Evolutionary conservation across 2,797 vertebrate species (phyloP).

Genomic region (Pachyuromys duprasi): DNA sequence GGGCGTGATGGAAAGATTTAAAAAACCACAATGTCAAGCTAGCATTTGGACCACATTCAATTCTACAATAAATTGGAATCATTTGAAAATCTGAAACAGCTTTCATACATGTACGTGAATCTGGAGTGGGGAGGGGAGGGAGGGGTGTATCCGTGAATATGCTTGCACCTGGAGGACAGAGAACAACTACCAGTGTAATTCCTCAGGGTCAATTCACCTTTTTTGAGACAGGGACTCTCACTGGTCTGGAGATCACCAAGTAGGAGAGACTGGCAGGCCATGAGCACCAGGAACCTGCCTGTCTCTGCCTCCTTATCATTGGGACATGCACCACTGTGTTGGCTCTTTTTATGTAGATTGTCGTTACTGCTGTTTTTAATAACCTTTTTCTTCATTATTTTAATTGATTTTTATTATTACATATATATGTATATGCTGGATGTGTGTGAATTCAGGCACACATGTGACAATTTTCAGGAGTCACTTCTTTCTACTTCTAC

Average conservation of each 20-base stretch:
- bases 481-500: background rate
- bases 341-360: background rate
- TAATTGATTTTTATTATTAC: background rate
- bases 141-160: background rate
- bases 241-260: background rate
- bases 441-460: background rate
- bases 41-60: background rate
- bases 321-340: background rate
- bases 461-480: background rate
- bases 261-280: background rate
- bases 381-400: background rate
- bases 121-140: background rate
- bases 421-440: background rate
- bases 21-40: background rate
- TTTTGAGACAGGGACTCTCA: background rate
- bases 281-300: background rate
- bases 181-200: background rate
- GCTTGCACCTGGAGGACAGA: background rate
- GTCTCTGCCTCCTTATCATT: background rate
- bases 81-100: background rate
- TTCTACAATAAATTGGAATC: background rate
- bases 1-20: rapidly evolving
- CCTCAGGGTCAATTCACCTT: background rate
- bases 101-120: background rate
- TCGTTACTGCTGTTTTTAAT: background rate